Evolutionary conservation across 2,888 invertebrate genomes (phyloP).

Genomic region (Operophtera brumata): DNA sequence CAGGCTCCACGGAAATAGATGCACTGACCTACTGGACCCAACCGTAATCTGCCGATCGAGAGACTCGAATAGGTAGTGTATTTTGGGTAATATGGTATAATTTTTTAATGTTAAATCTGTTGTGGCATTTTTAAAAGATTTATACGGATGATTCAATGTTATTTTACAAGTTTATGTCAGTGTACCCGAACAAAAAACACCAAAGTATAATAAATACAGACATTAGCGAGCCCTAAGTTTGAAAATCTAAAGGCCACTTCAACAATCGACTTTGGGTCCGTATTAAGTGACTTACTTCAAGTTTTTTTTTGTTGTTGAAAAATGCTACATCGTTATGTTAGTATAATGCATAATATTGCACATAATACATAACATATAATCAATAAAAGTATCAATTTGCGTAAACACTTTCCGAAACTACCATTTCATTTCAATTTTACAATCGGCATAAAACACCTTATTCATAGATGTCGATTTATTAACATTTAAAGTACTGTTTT

Average conservation of each 20-base stretch:
- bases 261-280: no score
- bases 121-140: background rate
- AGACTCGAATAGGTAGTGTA: background rate
- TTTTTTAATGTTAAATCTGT: background rate
- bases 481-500: slow-evolving; percentile 20
- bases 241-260: no score
- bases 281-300: no score
- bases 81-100: background rate
- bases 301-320: no score
- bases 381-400: slow-evolving; percentile 8
- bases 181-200: no score
- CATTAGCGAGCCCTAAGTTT: no score
- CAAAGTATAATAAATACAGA: no score
- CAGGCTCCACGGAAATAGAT: slow-evolving; percentile 25
- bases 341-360: background rate
- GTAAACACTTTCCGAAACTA: slow-evolving; percentile 9
- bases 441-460: slow-evolving; percentile 8
- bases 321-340: no score
- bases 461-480: slow-evolving; percentile 16
- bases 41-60: background rate
- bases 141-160: no score
- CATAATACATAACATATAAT: background rate
- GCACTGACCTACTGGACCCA: slow-evolving; percentile 25
- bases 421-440: slow-evolving; percentile 12
- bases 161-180: no score